These are phyloP conservation scores for Napeogenes sylphis DNA, from an alignment of 2,888 invertebrate species.

Conservation along the genomic window DNA sequence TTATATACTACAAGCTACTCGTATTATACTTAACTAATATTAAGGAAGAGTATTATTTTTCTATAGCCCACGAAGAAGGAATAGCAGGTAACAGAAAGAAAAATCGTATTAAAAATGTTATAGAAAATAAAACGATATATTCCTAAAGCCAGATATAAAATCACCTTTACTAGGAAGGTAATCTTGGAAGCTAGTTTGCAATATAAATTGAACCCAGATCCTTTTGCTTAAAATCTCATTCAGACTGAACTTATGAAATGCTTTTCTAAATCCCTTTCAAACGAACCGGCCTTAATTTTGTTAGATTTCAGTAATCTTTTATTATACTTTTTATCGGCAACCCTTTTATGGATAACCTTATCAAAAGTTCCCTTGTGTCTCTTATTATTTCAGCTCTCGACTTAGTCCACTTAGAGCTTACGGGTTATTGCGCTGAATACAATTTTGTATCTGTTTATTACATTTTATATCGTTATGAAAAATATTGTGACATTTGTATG, in stretches of 20 bases:
- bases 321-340: slow-evolving; percentile 8
- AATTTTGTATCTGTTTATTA: too few relatives aligned
- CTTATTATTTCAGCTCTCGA: not conserved
- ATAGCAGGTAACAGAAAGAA: too few relatives aligned
- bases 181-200: too few relatives aligned
- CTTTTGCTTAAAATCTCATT: not conserved
- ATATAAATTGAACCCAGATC: not conserved
- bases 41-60: too few relatives aligned
- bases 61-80: too few relatives aligned
- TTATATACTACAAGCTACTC: too few relatives aligned
- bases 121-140: not conserved
- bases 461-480: too few relatives aligned
- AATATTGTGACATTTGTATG: too few relatives aligned
- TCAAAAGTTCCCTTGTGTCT: not conserved
- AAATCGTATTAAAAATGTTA: too few relatives aligned
- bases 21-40: too few relatives aligned
- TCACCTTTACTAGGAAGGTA: not conserved
- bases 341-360: slow-evolving; percentile 8
- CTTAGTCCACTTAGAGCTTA: not conserved
- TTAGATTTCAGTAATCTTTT: slow-evolving; percentile 16
- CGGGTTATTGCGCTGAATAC: too few relatives aligned
- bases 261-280: slow-evolving; percentile 6
- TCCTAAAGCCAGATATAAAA: not conserved
- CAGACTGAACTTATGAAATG: slow-evolving; percentile 5
- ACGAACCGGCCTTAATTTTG: slow-evolving; percentile 8